Percentiles rank a stretch among this genome's conserved stretches.
phyloP scores from a whole-genome alignment of 2,797 vertebrate species.

The Diceros bicornis region DNA sequence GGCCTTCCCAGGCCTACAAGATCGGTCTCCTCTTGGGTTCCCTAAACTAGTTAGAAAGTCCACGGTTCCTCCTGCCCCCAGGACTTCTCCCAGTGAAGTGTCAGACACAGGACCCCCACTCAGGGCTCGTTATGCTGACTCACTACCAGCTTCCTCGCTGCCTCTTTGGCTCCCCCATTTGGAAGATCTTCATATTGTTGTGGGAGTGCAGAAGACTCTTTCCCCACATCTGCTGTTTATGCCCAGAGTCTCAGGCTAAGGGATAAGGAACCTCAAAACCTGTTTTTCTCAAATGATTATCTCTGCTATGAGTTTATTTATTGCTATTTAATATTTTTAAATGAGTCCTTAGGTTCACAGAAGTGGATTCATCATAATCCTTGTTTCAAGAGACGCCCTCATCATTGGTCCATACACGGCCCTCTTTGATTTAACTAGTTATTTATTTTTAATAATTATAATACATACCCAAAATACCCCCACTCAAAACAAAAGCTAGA shows the following conservation, averaged over 20 bases:
- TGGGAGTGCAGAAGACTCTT: background rate
- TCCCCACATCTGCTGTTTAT: background rate
- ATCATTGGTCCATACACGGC: background rate
- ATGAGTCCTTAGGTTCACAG: background rate
- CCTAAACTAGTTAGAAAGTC: background rate
- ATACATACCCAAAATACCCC: background rate
- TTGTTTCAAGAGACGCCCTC: slow-evolving; percentile 25
- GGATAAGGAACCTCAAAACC: slow-evolving; percentile 22
- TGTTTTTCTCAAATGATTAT: background rate
- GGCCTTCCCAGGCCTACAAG: background rate
- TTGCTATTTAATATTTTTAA: background rate
- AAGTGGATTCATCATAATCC: background rate
- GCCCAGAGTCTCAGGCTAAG: background rate
- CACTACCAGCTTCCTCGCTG: background rate
- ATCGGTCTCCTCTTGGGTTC: background rate
- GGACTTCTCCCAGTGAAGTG: background rate
- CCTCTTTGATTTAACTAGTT: background rate
- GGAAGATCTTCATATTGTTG: background rate
- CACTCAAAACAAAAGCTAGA: slow-evolving; percentile 47
- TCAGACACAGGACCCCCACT: background rate
- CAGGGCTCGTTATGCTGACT: background rate
- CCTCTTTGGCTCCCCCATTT: background rate
- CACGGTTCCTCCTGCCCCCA: background rate
- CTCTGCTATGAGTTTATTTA: background rate
- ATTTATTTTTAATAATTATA: slow-evolving; percentile 1